Conservation (phyloP, 2,797 vertebrate species). For the Calcarius lapponicus region DNA sequence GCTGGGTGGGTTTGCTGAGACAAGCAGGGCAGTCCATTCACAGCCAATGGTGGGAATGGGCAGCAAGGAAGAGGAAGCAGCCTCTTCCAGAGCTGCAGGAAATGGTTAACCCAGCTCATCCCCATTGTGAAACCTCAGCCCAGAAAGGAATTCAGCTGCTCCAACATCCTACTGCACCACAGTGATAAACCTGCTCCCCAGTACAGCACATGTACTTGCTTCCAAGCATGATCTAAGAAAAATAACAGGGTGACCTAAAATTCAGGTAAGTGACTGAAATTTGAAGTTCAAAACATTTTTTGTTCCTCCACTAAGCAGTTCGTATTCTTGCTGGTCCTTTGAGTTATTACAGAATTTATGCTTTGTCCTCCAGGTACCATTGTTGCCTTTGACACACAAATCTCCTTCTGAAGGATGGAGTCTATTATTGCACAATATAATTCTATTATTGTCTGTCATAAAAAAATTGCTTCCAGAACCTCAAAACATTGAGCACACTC, state of each 20-base stretch:
- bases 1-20: not conserved
- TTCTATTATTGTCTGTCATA: not conserved
- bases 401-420: not conserved
- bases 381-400: not conserved
- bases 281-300: not conserved
- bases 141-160: not conserved
- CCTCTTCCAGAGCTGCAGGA: not conserved
- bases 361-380: not conserved
- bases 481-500: not conserved
- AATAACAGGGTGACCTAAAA: not conserved
- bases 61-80: conserved; percentile 36
- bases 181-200: not conserved
- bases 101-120: conserved; percentile 33
- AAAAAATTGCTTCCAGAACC: not conserved
- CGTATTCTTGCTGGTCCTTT: not conserved
- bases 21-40: not conserved
- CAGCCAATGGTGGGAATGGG: not conserved
- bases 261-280: not conserved
- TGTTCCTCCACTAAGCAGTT: not conserved
- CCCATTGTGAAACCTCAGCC: conserved; percentile 22
- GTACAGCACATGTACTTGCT: not conserved
- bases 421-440: not conserved
- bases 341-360: not conserved
- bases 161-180: not conserved
- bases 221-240: not conserved